Evolutionary conservation across 2,797 vertebrate species (phyloP).

Genomic region (Aeoliscus strigatus): DNA sequence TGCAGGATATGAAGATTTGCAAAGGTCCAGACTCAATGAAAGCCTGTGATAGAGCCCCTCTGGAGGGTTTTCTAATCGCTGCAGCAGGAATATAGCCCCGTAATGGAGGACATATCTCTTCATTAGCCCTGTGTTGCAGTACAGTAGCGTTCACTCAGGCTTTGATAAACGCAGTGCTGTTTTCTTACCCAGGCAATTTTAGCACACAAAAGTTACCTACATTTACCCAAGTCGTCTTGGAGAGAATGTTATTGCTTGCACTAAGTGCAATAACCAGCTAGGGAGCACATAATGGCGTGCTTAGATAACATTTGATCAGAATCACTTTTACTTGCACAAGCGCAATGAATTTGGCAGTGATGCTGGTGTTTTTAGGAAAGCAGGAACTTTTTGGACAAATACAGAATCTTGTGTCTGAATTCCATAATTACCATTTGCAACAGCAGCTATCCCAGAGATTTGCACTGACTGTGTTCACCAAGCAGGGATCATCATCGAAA

Average conservation of each 20-base stretch:
- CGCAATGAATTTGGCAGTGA: slow-evolving; percentile 20
- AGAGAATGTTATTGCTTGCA: slow-evolving; percentile 60
- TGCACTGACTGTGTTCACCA: too few species aligned
- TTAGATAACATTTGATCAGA: slow-evolving; percentile 61
- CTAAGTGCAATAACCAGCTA: slow-evolving; percentile 52
- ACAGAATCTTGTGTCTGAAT: too few species aligned
- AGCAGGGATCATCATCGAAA: too few species aligned
- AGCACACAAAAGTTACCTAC: slow-evolving; percentile 63
- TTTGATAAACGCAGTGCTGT: slow-evolving; percentile 65
- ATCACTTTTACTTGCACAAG: slow-evolving; percentile 38
- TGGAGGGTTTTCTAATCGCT: slow-evolving; percentile 72
- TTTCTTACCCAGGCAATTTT: slow-evolving; percentile 61
- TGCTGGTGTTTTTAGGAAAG: slow-evolving; percentile 5
- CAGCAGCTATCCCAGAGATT: too few species aligned
- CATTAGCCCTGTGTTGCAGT: slow-evolving; percentile 69
- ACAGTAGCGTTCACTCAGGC: slow-evolving; percentile 64
- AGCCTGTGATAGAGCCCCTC: slow-evolving; percentile 67
- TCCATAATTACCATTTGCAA: too few species aligned
- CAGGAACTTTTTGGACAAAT: too few species aligned
- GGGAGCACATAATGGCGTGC: slow-evolving; percentile 54
- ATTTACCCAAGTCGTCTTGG: slow-evolving; percentile 57
- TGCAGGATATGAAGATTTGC: slow-evolving; percentile 74
- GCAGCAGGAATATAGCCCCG: slow-evolving; percentile 65
- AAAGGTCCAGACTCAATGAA: slow-evolving; percentile 72
- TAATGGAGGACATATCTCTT: slow-evolving; percentile 79